These are phyloP conservation scores for Tachystola acroxantha DNA, from an alignment of 2,888 invertebrate species.

Conservation along the genomic window DNA sequence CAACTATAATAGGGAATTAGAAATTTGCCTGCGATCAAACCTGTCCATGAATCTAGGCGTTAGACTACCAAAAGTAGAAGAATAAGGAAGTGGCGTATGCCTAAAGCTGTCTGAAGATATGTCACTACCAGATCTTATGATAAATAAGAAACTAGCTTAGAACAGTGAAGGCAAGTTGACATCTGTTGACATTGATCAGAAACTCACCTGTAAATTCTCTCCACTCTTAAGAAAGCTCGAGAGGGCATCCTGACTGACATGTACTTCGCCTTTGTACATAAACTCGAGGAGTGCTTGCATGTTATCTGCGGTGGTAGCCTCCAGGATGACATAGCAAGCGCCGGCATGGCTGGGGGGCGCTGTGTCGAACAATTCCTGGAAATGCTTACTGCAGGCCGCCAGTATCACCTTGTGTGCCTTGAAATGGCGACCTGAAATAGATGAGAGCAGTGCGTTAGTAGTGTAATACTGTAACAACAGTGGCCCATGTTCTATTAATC, in stretches of 20 bases:
- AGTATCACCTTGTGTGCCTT: slow-evolving; percentile 94
- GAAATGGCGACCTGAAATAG: slow-evolving; percentile 88
- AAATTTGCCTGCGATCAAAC: no score
- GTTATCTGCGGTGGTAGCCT: slow-evolving; percentile 93
- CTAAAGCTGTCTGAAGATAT: no score
- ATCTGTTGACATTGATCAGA: background rate
- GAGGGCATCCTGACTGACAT: slow-evolving; percentile 94
- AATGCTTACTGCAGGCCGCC: slow-evolving; percentile 95
- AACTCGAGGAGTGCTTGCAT: slow-evolving; percentile 94
- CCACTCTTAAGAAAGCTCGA: slow-evolving; percentile 95
- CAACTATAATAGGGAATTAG: no score
- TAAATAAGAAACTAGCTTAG: no score
- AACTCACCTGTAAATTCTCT: slow-evolving; percentile 88
- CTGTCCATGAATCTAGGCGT: no score
- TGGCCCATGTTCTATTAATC: no score
- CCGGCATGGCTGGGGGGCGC: slow-evolving; percentile 88
- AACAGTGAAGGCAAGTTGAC: no score
- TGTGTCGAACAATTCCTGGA: slow-evolving; percentile 93
- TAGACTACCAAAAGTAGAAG: no score
- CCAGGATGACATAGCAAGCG: slow-evolving; percentile 90
- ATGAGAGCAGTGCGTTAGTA: no score
- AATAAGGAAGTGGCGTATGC: no score
- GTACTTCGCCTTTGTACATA: slow-evolving; percentile 97
- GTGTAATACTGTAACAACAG: no score
- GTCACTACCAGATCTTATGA: no score